These are phyloP conservation scores for Bombus fervidus DNA, from an alignment of 1,140 invertebrate genomes.

Conservation along the genomic window DNA sequence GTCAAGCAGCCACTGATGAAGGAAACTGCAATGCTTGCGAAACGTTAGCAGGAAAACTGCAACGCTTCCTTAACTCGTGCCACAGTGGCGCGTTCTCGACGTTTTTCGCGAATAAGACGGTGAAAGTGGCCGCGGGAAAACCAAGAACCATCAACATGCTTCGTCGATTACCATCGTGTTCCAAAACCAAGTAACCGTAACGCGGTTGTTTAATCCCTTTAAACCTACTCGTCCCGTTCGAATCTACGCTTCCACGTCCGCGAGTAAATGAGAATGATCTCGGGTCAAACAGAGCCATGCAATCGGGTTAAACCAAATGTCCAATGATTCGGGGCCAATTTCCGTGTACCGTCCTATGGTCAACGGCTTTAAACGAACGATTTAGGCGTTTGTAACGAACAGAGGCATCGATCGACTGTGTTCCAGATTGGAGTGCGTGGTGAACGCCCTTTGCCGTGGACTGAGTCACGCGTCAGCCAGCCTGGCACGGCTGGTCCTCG, in stretches of 20 bases:
- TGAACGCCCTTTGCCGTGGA: slow-evolving; percentile 82
- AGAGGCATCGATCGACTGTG: slow-evolving; percentile 19
- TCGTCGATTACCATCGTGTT: background rate
- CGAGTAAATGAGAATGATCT: slow-evolving; percentile 15
- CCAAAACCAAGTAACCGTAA: background rate
- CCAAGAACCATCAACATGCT: background rate
- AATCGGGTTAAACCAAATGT: slow-evolving; percentile 7
- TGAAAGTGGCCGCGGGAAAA: background rate
- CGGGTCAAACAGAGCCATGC: background rate
- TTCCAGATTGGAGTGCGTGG: slow-evolving; percentile 82
- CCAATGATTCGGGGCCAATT: slow-evolving; percentile 5
- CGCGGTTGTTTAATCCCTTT: background rate
- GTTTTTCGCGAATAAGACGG: too few species aligned
- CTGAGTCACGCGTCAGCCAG: slow-evolving; percentile 75
- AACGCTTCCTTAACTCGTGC: background rate
- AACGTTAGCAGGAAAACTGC: slow-evolving; percentile 29
- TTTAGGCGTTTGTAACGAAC: slow-evolving; percentile 30
- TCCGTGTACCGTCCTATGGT: background rate
- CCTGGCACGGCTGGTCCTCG: slow-evolving; percentile 82
- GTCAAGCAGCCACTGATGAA: slow-evolving; percentile 38
- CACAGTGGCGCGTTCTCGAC: too few species aligned
- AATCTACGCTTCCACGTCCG: background rate
- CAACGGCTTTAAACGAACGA: background rate
- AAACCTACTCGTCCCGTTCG: background rate
- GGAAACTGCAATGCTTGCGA: slow-evolving; percentile 32